Percentiles rank a stretch among this genome's conserved stretches.
Conservation (phyloP, 2,797 vertebrate species). For the Hydrocynus forskahlii region DNA sequence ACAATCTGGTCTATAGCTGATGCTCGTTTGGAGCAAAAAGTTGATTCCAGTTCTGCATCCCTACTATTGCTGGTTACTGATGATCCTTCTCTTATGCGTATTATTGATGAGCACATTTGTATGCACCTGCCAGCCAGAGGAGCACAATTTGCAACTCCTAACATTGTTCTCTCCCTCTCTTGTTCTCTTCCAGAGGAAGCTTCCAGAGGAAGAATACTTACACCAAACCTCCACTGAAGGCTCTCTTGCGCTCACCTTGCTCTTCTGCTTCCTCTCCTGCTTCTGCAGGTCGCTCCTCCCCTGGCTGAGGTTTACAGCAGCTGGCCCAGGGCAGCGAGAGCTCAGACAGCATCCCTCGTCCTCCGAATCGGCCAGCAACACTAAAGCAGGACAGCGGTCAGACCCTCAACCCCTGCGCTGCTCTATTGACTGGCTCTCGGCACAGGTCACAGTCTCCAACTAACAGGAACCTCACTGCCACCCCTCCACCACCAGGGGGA, state of each 20-base stretch:
- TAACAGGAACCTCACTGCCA: conserved; percentile 4
- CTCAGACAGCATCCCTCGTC: conserved; percentile 28
- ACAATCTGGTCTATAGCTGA: too few species aligned
- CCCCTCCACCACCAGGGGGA: conserved; percentile 39
- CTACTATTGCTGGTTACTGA: too few species aligned
- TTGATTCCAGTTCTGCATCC: too few species aligned
- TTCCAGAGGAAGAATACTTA: not conserved
- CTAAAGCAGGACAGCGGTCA: conserved; percentile 9
- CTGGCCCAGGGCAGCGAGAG: not conserved
- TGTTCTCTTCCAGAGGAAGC: not conserved
- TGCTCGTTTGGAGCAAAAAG: too few species aligned
- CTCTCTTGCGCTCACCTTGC: conserved; percentile 23
- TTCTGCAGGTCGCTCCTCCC: conserved; percentile 12
- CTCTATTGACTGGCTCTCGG: conserved; percentile 27
- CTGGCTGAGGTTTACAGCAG: not conserved
- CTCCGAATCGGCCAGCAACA: conserved; percentile 11
- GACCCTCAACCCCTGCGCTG: conserved; percentile 16
- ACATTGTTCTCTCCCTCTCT: too few species aligned
- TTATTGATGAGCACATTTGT: not conserved
- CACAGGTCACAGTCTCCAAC: conserved; percentile 3
- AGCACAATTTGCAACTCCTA: too few species aligned
- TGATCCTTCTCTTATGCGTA: too few species aligned
- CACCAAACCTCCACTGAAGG: not conserved
- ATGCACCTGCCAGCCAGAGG: not conserved
- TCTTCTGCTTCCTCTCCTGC: not conserved